phyloP scores from a whole-genome alignment of 35 echinoderm and acorn worm species.

The Anneissia japonica region DNA sequence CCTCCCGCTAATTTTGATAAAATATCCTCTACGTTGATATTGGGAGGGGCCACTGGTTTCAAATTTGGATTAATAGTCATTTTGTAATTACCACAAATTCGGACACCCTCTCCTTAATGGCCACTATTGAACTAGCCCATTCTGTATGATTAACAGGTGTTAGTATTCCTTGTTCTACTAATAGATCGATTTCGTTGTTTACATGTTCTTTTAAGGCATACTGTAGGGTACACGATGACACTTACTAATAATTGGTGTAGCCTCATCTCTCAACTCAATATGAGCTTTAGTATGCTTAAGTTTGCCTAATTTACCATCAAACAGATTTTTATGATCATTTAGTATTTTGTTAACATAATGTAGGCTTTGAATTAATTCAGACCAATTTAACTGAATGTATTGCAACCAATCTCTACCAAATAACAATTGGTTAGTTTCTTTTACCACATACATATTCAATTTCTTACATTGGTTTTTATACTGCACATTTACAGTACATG shows the following conservation, averaged over 20 bases:
- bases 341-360: constrained; percentile 16
- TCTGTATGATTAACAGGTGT: constrained; percentile 9
- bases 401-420: constrained; percentile 34
- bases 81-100: constrained; percentile 34
- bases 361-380: constrained; percentile 9
- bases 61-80: constrained; percentile 15
- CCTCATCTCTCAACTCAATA: background rate
- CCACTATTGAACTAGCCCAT: constrained; percentile 11
- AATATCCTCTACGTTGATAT: constrained; percentile 39
- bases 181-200: constrained; percentile 22
- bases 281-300: constrained; percentile 33
- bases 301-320: constrained; percentile 38
- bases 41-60: constrained; percentile 25
- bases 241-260: constrained; percentile 19
- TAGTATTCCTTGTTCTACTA: constrained; percentile 10
- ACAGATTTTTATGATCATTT: constrained; percentile 18
- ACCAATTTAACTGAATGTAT: constrained; percentile 17
- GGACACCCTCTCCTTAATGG: constrained; percentile 6
- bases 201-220: constrained; percentile 31
- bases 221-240: constrained; percentile 30
- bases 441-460: constrained; percentile 19
- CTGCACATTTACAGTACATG: constrained; percentile 15
- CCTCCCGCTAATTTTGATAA: constrained; percentile 17
- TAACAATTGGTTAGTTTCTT: constrained; percentile 21
- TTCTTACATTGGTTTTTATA: constrained; percentile 21